Evolutionary conservation across 2,797 vertebrate genomes (phyloP), one percentile per base, ranked within the genome.

Genomic region (Falco cherrug): DNA sequence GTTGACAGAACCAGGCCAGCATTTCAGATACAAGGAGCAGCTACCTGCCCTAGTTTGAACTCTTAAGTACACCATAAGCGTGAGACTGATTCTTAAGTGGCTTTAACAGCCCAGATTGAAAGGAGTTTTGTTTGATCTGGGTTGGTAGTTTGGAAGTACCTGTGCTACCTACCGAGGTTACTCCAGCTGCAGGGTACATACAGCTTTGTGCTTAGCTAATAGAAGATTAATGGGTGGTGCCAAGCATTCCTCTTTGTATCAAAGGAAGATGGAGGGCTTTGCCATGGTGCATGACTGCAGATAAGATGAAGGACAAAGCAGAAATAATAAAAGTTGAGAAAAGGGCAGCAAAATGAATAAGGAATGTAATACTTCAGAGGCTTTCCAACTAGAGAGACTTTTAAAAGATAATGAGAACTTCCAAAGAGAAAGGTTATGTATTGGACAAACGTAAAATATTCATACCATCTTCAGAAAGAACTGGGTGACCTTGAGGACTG

Each of bases 401-500:
- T 71, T 75, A 71, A 92, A 95, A 85, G 68, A 54, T 93, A 95
- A 94, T 84, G 48, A 92, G 73, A 91, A 79, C 50, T 96, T 90
- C 90, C 48, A 79, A 76, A 90, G 79, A 54, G 80, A 97, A 91
- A 93, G 70, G 76, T 78, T 81, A 89, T 90, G 47, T 67, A 93
- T 91, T 95, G 94, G 81, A 59, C 84, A 93, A 91, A 89, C 78
- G 75, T 90, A 80, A 94, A 86, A 89, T 95, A 93, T 91, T 95
- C 94, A 96, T 95, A 68, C 28, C 11, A n/a, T 71, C 89, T 94
- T 78, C 73, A 83, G 71, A 86, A 93, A 80, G 78, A 91, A 69
- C 29, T 81, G 53, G 15, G 45, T 91, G 89, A 96, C 92, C 89
- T 95, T 96, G 96, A 94, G 65, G 33, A 91, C 68, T 35, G 26